Evolutionary conservation across 92 coral and sea anemone species (phyloP).

Genomic region (Paragorgia papillata): DNA sequence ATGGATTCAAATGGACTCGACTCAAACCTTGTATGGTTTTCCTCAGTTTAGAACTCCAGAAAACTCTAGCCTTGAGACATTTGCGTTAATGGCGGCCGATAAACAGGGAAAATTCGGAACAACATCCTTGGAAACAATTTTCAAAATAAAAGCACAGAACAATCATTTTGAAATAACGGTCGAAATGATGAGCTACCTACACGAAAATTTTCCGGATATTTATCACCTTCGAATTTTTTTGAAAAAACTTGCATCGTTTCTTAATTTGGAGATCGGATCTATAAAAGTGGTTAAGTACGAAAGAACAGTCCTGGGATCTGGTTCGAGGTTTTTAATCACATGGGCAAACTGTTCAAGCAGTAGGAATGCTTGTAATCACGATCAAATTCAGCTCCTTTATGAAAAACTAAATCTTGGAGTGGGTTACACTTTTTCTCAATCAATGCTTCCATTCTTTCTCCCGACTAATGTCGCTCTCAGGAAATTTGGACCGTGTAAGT

Average conservation of each 20-base stretch:
- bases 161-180: background rate
- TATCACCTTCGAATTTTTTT: conserved; percentile 1
- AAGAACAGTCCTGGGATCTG: background rate
- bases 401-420: background rate
- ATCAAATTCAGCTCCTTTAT: conserved; percentile 4
- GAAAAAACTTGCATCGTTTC: conserved; percentile 6
- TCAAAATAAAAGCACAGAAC: background rate
- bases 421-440: background rate
- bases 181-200: conserved; percentile 3
- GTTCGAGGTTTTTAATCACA: conserved; percentile 19
- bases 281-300: background rate
- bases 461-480: conserved; percentile 53
- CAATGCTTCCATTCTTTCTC: conserved; percentile 57
- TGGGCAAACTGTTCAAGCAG: conserved; percentile 20
- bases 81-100: background rate
- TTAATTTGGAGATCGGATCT: conserved; percentile 2
- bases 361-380: background rate
- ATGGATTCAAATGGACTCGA: conserved; percentile 74
- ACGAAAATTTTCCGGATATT: background rate
- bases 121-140: background rate
- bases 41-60: conserved; percentile 32
- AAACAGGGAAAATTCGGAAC: conserved; percentile 6
- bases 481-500: conserved; percentile 70
- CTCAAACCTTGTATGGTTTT: conserved; percentile 66
- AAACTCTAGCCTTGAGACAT: background rate